These are phyloP conservation scores for Acanthosoma haemorrhoidale DNA, from an alignment of 2,888 invertebrate species.

Conservation along the genomic window DNA sequence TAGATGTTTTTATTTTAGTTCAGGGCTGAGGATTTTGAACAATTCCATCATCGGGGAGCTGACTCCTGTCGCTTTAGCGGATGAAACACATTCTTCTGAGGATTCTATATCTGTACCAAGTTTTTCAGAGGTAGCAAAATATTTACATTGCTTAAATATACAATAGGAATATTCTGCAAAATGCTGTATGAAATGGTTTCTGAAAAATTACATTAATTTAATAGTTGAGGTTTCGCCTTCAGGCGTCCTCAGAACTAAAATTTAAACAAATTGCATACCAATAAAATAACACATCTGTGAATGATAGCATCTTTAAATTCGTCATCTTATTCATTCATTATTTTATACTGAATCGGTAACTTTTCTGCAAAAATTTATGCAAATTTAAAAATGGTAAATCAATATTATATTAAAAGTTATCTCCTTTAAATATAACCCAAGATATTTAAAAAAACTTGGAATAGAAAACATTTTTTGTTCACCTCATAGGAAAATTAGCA, in stretches of 20 bases:
- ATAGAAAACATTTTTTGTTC: too few relatives aligned
- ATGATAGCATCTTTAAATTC: too few relatives aligned
- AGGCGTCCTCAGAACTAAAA: neutral
- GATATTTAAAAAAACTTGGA: too few relatives aligned
- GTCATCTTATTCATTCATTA: too few relatives aligned
- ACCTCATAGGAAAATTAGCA: too few relatives aligned
- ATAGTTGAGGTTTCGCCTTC: neutral
- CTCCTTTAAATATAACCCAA: too few relatives aligned
- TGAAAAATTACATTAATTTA: neutral
- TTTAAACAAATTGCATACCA: neutral
- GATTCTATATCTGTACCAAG: slow-evolving; percentile 45
- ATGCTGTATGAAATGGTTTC: too few relatives aligned
- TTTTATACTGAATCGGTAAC: too few relatives aligned
- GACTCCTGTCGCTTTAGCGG: slow-evolving; percentile 47
- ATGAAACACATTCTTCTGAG: slow-evolving; percentile 45
- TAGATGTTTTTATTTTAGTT: too few relatives aligned
- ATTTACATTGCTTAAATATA: neutral
- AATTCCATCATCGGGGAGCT: slow-evolving; percentile 49
- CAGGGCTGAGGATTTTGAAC: slow-evolving; percentile 50
- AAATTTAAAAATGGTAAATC: too few relatives aligned
- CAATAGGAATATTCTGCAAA: neutral
- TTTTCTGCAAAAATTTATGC: too few relatives aligned
- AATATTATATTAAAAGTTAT: too few relatives aligned
- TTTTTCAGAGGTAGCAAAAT: slow-evolving; percentile 45
- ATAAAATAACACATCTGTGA: neutral